These are phyloP conservation scores for Drosophila putrida DNA, from an alignment of 2,888 invertebrate species.

Conservation along the genomic window DNA sequence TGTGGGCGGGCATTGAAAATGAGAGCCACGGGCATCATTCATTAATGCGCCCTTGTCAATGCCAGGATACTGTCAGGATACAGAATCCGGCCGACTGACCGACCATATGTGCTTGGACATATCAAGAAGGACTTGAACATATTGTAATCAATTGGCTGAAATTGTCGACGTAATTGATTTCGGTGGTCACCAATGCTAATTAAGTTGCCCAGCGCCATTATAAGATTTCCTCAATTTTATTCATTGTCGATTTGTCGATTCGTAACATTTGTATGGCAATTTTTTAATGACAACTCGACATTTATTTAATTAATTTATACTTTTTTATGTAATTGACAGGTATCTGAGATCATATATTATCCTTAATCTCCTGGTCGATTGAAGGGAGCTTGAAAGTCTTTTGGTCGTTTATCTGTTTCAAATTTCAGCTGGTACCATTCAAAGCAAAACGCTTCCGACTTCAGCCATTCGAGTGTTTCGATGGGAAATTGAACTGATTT, in stretches of 20 bases:
- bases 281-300: slow-evolving; percentile 63
- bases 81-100: neutral
- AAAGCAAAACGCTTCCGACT: slow-evolving; percentile 55
- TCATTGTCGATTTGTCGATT: neutral
- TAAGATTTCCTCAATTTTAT: slow-evolving; percentile 60
- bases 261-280: slow-evolving; percentile 37
- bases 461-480: slow-evolving; percentile 17
- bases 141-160: slow-evolving; percentile 53
- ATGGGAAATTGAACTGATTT: neutral
- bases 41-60: slow-evolving; percentile 51
- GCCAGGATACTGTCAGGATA: slow-evolving; percentile 31
- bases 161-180: slow-evolving; percentile 67
- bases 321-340: neutral
- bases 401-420: slow-evolving; percentile 27
- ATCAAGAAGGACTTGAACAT: slow-evolving; percentile 11
- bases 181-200: slow-evolving; percentile 48
- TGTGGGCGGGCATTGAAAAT: slow-evolving; percentile 20
- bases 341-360: neutral
- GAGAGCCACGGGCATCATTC: slow-evolving; percentile 48
- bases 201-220: slow-evolving; percentile 52
- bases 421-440: slow-evolving; percentile 62
- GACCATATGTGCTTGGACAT: slow-evolving; percentile 49
- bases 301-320: slow-evolving; percentile 55
- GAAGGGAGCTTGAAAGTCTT: slow-evolving; percentile 41
- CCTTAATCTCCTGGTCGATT: slow-evolving; percentile 13